Base-by-base conservation (phyloP, 1,140 invertebrate species). In the Trichonephila clavipes region DNA sequence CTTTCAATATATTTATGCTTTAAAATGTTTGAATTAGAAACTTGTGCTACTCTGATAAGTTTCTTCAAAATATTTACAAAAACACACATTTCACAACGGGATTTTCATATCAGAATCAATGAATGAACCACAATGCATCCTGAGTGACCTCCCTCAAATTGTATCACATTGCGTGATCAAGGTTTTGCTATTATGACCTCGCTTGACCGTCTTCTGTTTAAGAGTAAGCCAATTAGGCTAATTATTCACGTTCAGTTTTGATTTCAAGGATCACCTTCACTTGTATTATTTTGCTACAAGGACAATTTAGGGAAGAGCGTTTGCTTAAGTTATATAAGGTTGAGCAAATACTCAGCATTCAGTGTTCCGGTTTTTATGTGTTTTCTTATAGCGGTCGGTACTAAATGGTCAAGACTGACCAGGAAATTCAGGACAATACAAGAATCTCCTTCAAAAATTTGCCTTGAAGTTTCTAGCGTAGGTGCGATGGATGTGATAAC, bases 251-350 rank as follows among this genome's bases (percentile, higher is more conserved):
- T 77, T 14, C 6, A 40, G 14, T 16, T 77, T 77, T 40, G 16
- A 34, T 77, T 77, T 34, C 72, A 77, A 77, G 72, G 72, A 77
- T 77, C 72, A 40, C 72, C 72, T 77, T 77, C 72, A 77, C 24
- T 34, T 34, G 28, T 77, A 77, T 77, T 77, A 77, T 77, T 77
- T 77, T 19, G 3, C 66, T 10, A 40, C 24, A 34, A 34, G 24
- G 24, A 77, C 21, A 66, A 5, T 66, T 12, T n/a, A 4, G 2
- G 10, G n/a, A 28, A 12, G 28, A 69, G 24, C n/a, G n/a, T 24
- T 69, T 69, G 21, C 7, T 69, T 69, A 3, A n/a, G 6, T 24
- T 69, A 24, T n/a, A 69, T 24, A 69, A 5, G 66, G n/a, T 0
- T n/a, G 8, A 24, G 8, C 4, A 69, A 69, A 69, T n/a, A 24